Base-by-base conservation (phyloP, 2,113 vertebrate genomes). In the Myocastor coypus region DNA sequence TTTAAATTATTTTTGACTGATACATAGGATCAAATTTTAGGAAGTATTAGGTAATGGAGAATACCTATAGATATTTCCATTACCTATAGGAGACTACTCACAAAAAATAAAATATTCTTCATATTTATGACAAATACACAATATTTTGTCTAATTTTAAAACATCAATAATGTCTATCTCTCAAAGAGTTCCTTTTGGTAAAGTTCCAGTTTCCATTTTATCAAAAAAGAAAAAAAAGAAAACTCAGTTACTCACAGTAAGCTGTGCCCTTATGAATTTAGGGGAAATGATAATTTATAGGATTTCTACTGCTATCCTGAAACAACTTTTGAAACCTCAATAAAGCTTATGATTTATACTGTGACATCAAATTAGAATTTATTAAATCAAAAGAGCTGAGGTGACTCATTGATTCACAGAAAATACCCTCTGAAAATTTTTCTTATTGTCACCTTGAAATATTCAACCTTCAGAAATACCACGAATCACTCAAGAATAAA, bases 1-100 rank as follows among this genome's bases (percentile, higher is more conserved):
- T 96, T 94, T 96, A 90, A 57, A 78, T 93, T 84, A 92, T n/a
- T 87, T 87, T 87, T 89, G 69, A 81, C 84, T 80, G 91, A 91
- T 92, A 55, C 0, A 63, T 57, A 84, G 11, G 91, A 91, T 92
- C 9, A 92, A 87, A n/a, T 73, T 95, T 96, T 83, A 85, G 20
- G 19, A 92, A 93, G 85, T 77, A 75, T 2, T 66, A 26, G 91
- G 89, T 12, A 81, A 77, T 71, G 68, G 22, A 92, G 5, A 88
- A 88, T 37, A n/a, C n/a, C n/a, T n/a, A n/a, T n/a, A n/a, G n/a
- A n/a, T 71, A 80, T 89, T 92, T 94, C 63, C 42, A 85, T 71
- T 89, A n/a, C 10, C 77, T 66, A 55, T 17, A 87, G 12, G 37
- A 77, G 13, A 57, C 10, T n/a, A 88, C 59, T 5, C 57, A 64